A percentile compares a stretch with the other conserved stretches of the same genome.
phyloP scores from a whole-genome alignment of 2,888 invertebrate genomes.

The Formica aserva region DNA sequence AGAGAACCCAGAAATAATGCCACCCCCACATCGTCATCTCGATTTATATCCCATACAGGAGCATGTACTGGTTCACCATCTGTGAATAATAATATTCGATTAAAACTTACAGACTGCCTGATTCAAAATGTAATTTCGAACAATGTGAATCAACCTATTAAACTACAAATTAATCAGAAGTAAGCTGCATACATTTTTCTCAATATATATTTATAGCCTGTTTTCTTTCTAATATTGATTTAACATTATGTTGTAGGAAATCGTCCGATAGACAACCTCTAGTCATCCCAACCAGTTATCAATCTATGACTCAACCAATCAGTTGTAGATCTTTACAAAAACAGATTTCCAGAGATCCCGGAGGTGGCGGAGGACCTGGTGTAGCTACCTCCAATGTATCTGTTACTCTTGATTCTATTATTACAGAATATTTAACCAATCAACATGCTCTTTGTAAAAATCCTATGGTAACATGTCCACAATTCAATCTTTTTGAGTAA shows the following conservation, averaged over 20 bases:
- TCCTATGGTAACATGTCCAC: slow-evolving; percentile 98
- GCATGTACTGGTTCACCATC: slow-evolving; percentile 74
- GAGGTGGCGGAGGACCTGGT: slow-evolving; percentile 80
- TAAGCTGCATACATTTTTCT: slow-evolving; percentile 57
- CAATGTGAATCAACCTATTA: slow-evolving; percentile 80
- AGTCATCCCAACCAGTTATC: slow-evolving; percentile 64
- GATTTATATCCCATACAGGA: slow-evolving; percentile 81
- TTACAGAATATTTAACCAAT: slow-evolving; percentile 98
- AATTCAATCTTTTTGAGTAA: slow-evolving; percentile 96
- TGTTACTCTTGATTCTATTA: slow-evolving; percentile 95
- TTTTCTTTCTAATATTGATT: not conserved
- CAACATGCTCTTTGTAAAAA: slow-evolving; percentile 99
- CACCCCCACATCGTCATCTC: slow-evolving; percentile 81
- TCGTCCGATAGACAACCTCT: slow-evolving; percentile 78
- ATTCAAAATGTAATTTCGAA: slow-evolving; percentile 77
- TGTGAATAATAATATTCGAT: slow-evolving; percentile 76
- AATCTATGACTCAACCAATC: slow-evolving; percentile 49
- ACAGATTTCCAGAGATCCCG: slow-evolving; percentile 85
- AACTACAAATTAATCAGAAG: slow-evolving; percentile 82
- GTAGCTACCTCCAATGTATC: slow-evolving; percentile 81
- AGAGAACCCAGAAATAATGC: slow-evolving; percentile 78
- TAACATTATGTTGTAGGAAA: slow-evolving; percentile 71
- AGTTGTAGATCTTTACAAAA: slow-evolving; percentile 87
- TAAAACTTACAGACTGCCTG: slow-evolving; percentile 81
- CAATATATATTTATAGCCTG: not conserved